Evolutionary conservation across 1,140 invertebrate species (phyloP), one percentile per base, ranked within the genome.

Genomic region (Diplogasteroides magnus): DNA sequence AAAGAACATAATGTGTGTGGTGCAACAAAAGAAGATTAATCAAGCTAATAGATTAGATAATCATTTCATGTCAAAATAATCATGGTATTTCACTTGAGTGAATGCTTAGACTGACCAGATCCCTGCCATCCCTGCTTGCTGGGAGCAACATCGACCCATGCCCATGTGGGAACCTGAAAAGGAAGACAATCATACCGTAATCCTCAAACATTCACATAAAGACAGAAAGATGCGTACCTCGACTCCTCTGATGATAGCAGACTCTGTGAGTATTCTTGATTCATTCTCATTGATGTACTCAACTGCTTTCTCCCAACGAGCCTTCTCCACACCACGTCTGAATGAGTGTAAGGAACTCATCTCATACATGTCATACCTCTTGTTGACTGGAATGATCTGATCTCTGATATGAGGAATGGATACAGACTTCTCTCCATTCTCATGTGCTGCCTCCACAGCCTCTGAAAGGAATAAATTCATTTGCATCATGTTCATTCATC

Each of bases 221-320:
- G n/a, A n/a, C n/a, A n/a, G n/a, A n/a, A n/a, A n/a, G n/a, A n/a
- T 48, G 6, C 66, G 62, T 64, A 63, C 66, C 26, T 68, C 48
- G n/a, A 48, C 66, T 26, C 59, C 28, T 25, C 57, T 48, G 25
- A 64, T 64, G 15, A 65, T 6, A 23, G 11, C 26, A 37, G 48
- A 27, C 27, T 68, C 66, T 15, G 66, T 68, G n/a, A 56, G 59
- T n/a, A 68, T 68, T 23, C 66, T 19, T 11, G 66, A 68, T 37
- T 68, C 66, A 19, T 61, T 68, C 57, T 64, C 66, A 56, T 68
- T 37, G 3, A 68, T 63, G 57, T 66, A 68, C 2, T 11, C 2
- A 19, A 61, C 66, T 23, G 66, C 66, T 25, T 56, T 48, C 23
- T 68, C 66, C 66, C 66, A 68, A 31, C 60, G 66, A 67, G 60